phyloP scores from a whole-genome alignment of 2,888 invertebrate genomes.

The Lissocephala sabroskyi region DNA sequence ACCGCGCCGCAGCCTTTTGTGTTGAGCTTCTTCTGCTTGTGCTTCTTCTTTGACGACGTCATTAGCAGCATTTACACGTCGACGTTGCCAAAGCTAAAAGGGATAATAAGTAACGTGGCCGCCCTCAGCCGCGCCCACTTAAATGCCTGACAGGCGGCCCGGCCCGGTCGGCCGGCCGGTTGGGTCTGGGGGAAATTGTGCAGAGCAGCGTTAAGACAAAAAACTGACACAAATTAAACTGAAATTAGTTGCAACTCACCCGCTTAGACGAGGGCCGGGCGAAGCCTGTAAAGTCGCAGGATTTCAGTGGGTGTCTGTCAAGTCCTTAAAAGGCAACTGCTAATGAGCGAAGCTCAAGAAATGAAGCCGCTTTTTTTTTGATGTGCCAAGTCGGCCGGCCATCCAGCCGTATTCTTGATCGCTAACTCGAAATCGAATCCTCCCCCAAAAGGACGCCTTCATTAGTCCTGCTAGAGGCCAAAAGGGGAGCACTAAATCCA shows the following conservation, averaged over 20 bases:
- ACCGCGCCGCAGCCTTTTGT: no score
- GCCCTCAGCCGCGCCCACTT: conserved; percentile 6
- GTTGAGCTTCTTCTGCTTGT: conserved; percentile 24
- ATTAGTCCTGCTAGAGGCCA: no score
- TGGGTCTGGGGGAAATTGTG: no score
- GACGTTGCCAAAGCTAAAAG: conserved; percentile 25
- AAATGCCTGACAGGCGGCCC: neutral
- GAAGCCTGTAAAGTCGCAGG: neutral
- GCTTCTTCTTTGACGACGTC: conserved; percentile 44
- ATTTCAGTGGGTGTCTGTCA: conserved; percentile 29
- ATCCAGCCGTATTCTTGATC: no score
- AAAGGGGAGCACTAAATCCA: no score
- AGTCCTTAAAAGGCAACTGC: conserved; percentile 34
- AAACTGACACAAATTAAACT: conserved; percentile 63
- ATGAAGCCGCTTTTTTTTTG: no score
- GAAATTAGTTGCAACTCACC: conserved; percentile 61
- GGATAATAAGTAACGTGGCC: conserved; percentile 48
- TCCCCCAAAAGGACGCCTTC: no score
- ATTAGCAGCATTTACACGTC: conserved; percentile 59
- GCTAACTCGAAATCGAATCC: no score
- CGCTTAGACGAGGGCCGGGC: neutral
- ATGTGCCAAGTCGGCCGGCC: no score
- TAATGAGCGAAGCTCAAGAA: no score
- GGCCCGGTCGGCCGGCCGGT: neutral
- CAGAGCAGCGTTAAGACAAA: conserved; percentile 38